phyloP scores from a whole-genome alignment of 1,140 invertebrate species.

The Calephelis nemesis region DNA sequence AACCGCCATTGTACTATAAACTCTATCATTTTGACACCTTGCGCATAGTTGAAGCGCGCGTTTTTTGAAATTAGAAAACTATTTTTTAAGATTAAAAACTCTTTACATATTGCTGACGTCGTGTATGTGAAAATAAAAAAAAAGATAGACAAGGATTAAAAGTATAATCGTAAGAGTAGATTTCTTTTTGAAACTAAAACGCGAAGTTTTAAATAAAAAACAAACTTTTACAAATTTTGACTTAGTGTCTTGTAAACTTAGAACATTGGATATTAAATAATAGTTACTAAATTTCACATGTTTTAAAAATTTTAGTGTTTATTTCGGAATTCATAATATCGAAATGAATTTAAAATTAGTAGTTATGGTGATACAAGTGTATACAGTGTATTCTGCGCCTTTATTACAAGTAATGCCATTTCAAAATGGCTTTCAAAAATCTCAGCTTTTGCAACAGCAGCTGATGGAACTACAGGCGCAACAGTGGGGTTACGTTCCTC shows the following conservation, averaged over 20 bases:
- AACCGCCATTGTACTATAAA: neutral
- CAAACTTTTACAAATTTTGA: too few species aligned
- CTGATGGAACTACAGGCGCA: conserved; percentile 39
- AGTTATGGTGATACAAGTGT: conserved; percentile 18
- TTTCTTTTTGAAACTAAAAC: too few species aligned
- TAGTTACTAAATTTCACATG: too few species aligned
- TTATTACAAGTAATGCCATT: neutral
- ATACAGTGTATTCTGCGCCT: conserved; percentile 16
- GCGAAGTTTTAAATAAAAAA: too few species aligned
- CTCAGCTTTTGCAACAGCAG: conserved; percentile 37
- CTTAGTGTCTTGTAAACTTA: too few species aligned
- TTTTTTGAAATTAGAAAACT: neutral
- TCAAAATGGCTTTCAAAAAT: conserved; percentile 1
- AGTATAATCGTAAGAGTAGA: too few species aligned
- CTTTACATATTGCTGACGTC: too few species aligned
- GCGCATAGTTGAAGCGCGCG: neutral
- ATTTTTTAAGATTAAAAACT: too few species aligned
- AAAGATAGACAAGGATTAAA: too few species aligned
- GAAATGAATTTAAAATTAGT: conserved; percentile 7
- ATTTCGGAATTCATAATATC: neutral
- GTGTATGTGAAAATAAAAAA: too few species aligned
- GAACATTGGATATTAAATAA: too few species aligned
- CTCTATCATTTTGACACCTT: conserved; percentile 1
- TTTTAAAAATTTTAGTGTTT: neutral
- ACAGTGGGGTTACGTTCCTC: conserved; percentile 23